phyloP scores from a whole-genome alignment of 2,888 invertebrate species.

The Neocrepidodera transversa region DNA sequence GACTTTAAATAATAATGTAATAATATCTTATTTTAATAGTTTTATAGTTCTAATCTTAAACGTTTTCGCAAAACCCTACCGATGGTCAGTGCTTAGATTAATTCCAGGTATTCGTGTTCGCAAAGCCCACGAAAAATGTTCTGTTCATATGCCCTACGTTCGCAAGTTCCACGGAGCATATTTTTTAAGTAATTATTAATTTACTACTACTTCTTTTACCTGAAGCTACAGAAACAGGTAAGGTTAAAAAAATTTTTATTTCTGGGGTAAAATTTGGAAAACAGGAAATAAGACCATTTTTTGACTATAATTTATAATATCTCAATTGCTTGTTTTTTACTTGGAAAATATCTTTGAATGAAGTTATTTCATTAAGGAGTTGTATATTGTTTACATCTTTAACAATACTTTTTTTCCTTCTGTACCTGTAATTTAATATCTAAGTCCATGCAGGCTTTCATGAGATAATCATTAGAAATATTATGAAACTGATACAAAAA shows the following conservation, averaged over 20 bases:
- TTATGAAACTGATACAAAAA: neutral
- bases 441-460: conserved; percentile 2
- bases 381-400: neutral
- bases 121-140: no score
- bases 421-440: conserved; percentile 4
- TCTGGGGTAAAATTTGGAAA: conserved; percentile 12
- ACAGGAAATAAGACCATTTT: conserved; percentile 14
- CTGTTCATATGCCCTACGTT: no score
- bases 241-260: neutral
- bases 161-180: neutral
- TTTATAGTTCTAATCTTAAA: no score
- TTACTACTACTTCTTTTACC: neutral
- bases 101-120: no score
- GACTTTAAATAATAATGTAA: no score
- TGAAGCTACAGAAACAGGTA: neutral
- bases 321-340: neutral
- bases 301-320: neutral
- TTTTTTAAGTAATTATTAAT: neutral
- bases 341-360: neutral
- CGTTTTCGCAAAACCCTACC: no score
- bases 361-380: neutral
- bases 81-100: no score
- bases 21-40: no score
- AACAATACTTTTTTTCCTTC: neutral
- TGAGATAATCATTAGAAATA: neutral